Percentiles rank a stretch among this genome's conserved stretches.
These are phyloP conservation scores for Eugnorisma glareosa DNA, from an alignment of 2,888 invertebrate species.

Conservation along the genomic window DNA sequence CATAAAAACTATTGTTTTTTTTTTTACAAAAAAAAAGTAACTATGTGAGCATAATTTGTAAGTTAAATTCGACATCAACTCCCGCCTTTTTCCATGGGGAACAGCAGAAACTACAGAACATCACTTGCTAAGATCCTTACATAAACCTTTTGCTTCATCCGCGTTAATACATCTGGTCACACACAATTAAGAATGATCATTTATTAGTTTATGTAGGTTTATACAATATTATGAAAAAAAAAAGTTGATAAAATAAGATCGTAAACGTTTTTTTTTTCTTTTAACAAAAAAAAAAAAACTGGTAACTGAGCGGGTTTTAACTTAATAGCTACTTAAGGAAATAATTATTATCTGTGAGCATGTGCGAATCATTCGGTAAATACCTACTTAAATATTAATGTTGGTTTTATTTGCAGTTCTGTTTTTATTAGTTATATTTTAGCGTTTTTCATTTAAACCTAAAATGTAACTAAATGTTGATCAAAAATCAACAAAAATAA, in stretches of 20 bases:
- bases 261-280: no score
- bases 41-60: not conserved
- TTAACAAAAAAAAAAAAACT: not conserved
- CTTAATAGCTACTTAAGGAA: not conserved
- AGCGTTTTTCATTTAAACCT: no score
- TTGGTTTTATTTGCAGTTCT: not conserved
- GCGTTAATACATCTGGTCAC: not conserved
- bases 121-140: rapidly evolving
- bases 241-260: not conserved
- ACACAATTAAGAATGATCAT: not conserved
- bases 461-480: not conserved
- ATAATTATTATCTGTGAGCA: not conserved
- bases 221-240: not conserved
- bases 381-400: not conserved
- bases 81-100: not conserved
- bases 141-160: not conserved
- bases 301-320: not conserved
- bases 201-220: not conserved
- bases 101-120: not conserved
- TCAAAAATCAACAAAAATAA: conserved; percentile 9
- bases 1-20: no score
- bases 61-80: not conserved
- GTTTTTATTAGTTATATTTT: no score
- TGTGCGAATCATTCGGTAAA: not conserved
- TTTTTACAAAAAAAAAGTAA: not conserved